phyloP scores from a whole-genome alignment of 1,140 invertebrate genomes.

The Cheumatopsyche charites region DNA sequence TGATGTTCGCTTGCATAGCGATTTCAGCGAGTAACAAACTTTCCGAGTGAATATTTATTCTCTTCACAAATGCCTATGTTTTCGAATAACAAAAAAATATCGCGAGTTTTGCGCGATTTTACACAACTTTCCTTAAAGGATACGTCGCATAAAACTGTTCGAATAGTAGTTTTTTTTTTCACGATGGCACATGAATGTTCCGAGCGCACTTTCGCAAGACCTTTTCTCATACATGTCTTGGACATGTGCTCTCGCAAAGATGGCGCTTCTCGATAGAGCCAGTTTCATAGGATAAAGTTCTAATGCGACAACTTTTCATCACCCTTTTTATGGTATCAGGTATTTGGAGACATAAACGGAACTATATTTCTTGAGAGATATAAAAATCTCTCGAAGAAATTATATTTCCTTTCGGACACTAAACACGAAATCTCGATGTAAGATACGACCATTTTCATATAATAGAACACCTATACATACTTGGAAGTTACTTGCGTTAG shows the following conservation, averaged over 20 bases:
- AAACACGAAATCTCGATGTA: background rate
- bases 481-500: background rate
- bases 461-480: too few relatives aligned
- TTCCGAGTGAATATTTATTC: too few relatives aligned
- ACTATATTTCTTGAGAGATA: constrained; percentile 35
- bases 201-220: background rate
- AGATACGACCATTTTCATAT: background rate
- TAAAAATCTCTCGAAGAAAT: constrained; percentile 7
- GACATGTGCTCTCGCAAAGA: constrained; percentile 31
- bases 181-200: constrained; percentile 13
- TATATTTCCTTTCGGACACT: constrained; percentile 14
- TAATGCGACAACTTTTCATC: constrained; percentile 41
- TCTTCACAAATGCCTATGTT: too few relatives aligned
- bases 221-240: constrained; percentile 12
- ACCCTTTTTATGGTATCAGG: constrained; percentile 39
- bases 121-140: background rate
- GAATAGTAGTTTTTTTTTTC: background rate
- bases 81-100: too few relatives aligned
- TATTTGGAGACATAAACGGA: constrained; percentile 36
- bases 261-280: constrained; percentile 28
- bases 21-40: too few relatives aligned
- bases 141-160: background rate
- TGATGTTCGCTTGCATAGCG: background rate
- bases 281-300: constrained; percentile 37
- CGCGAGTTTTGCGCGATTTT: too few relatives aligned